phyloP scores from a whole-genome alignment of 2,888 invertebrate species.

The Cheilosia grossa region DNA sequence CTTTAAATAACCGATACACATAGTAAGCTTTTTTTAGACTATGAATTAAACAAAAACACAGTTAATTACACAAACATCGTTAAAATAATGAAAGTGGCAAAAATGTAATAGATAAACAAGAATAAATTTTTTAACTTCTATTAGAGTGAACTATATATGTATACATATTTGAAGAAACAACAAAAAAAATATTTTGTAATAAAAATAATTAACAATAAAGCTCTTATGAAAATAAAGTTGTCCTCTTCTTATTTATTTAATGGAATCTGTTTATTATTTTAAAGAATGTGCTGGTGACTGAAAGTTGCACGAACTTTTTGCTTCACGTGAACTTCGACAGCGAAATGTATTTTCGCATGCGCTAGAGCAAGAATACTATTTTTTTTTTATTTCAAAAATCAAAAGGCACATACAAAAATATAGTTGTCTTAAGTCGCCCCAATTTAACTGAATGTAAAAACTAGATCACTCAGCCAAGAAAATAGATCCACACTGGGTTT shows the following conservation, averaged over 20 bases:
- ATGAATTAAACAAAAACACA: constrained; percentile 28
- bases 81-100: constrained; percentile 22
- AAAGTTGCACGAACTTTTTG: neutral
- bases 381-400: no score
- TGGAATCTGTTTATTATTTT: neutral
- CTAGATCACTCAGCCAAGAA: no score
- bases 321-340: no score
- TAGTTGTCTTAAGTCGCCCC: no score
- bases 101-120: constrained; percentile 30
- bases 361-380: no score
- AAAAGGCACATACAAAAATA: no score
- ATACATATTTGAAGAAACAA: constrained; percentile 55
- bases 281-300: neutral
- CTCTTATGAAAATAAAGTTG: constrained; percentile 66
- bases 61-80: constrained; percentile 35
- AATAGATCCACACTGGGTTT: no score
- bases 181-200: constrained; percentile 71
- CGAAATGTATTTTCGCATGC: no score
- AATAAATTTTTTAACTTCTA: constrained; percentile 46
- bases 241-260: neutral
- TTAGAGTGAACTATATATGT: constrained; percentile 69
- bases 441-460: no score
- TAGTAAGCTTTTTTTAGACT: constrained; percentile 24
- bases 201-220: constrained; percentile 74
- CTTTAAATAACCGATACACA: constrained; percentile 23